Conservation (phyloP, 2,113 vertebrate genomes). For the Gobius niger region DNA sequence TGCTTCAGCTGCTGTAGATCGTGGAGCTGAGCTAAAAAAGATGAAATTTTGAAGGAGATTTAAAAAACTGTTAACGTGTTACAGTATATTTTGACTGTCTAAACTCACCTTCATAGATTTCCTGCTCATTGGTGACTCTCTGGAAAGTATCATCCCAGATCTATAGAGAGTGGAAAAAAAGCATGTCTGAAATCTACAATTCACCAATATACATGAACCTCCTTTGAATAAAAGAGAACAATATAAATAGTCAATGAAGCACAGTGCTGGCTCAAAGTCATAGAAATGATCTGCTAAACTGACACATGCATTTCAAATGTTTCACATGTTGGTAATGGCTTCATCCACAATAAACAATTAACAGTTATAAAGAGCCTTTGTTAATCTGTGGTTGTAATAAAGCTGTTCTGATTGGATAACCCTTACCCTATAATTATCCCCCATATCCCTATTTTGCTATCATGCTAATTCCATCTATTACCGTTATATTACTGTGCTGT, state of each 20-base stretch:
- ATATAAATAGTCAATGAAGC: background rate
- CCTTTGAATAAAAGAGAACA: slow-evolving; percentile 2
- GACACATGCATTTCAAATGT: no score
- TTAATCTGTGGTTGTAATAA: no score
- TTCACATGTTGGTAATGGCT: no score
- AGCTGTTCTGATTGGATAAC: no score
- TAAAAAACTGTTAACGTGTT: background rate
- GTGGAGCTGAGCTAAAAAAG: slow-evolving; percentile 85
- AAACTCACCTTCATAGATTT: slow-evolving; percentile 92
- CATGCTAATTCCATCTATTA: no score
- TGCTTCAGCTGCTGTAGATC: slow-evolving; percentile 90
- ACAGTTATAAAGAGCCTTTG: no score
- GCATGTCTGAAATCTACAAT: background rate
- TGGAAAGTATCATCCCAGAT: slow-evolving; percentile 92
- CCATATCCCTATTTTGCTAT: no score
- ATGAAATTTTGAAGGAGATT: background rate
- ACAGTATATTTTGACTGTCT: background rate
- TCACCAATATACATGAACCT: background rate
- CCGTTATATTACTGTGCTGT: no score
- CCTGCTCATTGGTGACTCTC: slow-evolving; percentile 87
- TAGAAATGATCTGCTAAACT: background rate
- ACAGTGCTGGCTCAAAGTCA: background rate
- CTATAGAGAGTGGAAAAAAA: slow-evolving; percentile 64
- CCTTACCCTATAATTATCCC: no score
- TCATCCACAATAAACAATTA: no score